Conservation (phyloP, 2,888 invertebrate species). For the Synanthedon tipuliformis region DNA sequence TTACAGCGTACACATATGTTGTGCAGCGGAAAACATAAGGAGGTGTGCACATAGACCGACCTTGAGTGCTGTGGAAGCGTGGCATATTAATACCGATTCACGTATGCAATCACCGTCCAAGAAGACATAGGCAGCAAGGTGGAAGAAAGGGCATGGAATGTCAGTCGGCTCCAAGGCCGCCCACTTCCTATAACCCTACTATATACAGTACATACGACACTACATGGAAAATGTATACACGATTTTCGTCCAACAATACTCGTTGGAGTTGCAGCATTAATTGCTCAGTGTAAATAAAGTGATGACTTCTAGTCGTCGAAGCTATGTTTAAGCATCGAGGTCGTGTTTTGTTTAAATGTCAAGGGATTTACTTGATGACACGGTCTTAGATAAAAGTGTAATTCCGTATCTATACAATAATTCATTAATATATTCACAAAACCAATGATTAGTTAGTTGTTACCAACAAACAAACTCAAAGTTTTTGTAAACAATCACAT, state of each 20-base stretch:
- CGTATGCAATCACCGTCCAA: slow-evolving; percentile 59
- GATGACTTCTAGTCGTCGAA: slow-evolving; percentile 41
- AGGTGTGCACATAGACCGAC: slow-evolving; percentile 41
- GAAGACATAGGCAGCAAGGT: slow-evolving; percentile 62
- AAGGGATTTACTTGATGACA: slow-evolving; percentile 30
- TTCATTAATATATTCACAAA: too few relatives aligned
- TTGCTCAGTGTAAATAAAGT: slow-evolving; percentile 28
- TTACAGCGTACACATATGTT: slow-evolving; percentile 1
- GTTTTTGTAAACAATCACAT: too few relatives aligned
- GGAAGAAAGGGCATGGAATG: slow-evolving; percentile 67
- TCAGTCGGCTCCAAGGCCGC: slow-evolving; percentile 47
- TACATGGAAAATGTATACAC: slow-evolving; percentile 18
- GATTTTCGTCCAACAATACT: slow-evolving; percentile 17
- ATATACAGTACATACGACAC: slow-evolving; percentile 2
- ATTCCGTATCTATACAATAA: neutral
- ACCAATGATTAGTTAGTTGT: too few relatives aligned
- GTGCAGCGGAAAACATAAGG: slow-evolving; percentile 12
- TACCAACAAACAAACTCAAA: too few relatives aligned
- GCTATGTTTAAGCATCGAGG: slow-evolving; percentile 40
- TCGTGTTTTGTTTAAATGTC: slow-evolving; percentile 49
- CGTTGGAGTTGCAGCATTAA: slow-evolving; percentile 27
- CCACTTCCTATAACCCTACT: slow-evolving; percentile 34
- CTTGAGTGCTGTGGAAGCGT: slow-evolving; percentile 45
- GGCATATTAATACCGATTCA: slow-evolving; percentile 62
- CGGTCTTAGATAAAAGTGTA: neutral